Base-by-base conservation (phyloP, 2,113 vertebrate genomes). In the Boleophthalmus pectinirostris region DNA sequence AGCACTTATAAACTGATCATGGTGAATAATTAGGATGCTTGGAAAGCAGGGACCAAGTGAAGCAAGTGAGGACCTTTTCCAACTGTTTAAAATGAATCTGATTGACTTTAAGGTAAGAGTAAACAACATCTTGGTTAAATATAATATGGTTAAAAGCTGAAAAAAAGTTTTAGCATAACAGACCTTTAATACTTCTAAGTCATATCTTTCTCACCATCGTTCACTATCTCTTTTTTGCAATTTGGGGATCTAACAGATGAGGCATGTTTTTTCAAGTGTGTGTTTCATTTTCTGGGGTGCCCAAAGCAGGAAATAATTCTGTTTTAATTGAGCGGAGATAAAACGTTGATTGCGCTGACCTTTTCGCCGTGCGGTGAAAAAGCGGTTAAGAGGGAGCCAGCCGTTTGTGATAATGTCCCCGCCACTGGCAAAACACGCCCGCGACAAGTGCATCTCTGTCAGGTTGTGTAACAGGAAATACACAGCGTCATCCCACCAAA, bases 281-380 rank as follows among this genome's bases (percentile, higher is more conserved):
- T 64, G 16, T 54, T 65, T 75, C 6, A 66, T 70, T 75, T 65
- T 63, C 70, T 70, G 79, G 66, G 58, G 71, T 71, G 72, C 51
- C 78, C 80, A 58, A 65, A 54, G 45, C 82, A 83, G 82, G 61
- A 85, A 80, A 85, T 70, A 71, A 77, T 75, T 76, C 43, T 56
- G 49, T 81, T 90, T 86, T 89, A 84, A 91, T 84, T 91, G 79
- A 86, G 76, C 78, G 38, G 69, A 68, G 80, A 82, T 77, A 79
- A 84, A 87, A 79, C 60, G 15, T 71, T 90, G 77, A 86, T 90
- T 76, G 83, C 21, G n/a, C 56, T 85, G 79, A 89, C 80, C 83
- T 86, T 89, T 88, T 38, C 43, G 24, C 57, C 16, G 47, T 69
- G 51, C 58, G 35, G 74, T 60, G 54, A 81, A 75, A 77, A 68